A percentile compares a stretch with the other conserved stretches of the same genome.
These are phyloP conservation scores for Cancer borealis DNA, from an alignment of 2,888 invertebrate species.

Conservation along the genomic window DNA sequence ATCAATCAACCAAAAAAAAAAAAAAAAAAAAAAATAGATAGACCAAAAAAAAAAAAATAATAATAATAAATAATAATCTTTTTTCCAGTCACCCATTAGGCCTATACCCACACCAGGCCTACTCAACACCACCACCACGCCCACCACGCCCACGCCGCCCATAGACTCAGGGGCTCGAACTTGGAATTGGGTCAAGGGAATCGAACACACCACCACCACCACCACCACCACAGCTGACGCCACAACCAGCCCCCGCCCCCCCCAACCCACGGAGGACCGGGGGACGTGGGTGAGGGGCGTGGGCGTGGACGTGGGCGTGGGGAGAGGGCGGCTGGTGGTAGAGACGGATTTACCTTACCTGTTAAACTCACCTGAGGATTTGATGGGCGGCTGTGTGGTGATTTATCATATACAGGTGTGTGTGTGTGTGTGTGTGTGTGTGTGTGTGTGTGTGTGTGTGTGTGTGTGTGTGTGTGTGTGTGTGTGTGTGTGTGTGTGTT, in stretches of 20 bases:
- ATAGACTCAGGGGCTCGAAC: not conserved
- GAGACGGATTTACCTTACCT: slow-evolving; percentile 75
- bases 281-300: slow-evolving; percentile 45
- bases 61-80: not conserved
- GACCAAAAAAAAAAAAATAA: not conserved
- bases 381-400: slow-evolving; percentile 62
- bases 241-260: not conserved
- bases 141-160: not conserved
- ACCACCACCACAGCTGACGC: not conserved
- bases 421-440: slow-evolving; percentile 7
- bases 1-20: not conserved
- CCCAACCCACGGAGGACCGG: not conserved
- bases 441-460: not conserved
- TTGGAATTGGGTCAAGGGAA: not conserved
- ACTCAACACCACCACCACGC: not conserved
- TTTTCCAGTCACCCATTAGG: not conserved
- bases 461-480: not conserved
- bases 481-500: too few species aligned
- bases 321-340: slow-evolving; percentile 78
- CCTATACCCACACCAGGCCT: not conserved
- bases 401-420: slow-evolving; percentile 76
- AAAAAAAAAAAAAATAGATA: not conserved
- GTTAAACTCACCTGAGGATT: slow-evolving; percentile 71
- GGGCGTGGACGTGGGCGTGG: not conserved
- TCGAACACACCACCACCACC: not conserved